Conservation (phyloP, 2,797 vertebrate species). For the Cyclopterus lumpus region DNA sequence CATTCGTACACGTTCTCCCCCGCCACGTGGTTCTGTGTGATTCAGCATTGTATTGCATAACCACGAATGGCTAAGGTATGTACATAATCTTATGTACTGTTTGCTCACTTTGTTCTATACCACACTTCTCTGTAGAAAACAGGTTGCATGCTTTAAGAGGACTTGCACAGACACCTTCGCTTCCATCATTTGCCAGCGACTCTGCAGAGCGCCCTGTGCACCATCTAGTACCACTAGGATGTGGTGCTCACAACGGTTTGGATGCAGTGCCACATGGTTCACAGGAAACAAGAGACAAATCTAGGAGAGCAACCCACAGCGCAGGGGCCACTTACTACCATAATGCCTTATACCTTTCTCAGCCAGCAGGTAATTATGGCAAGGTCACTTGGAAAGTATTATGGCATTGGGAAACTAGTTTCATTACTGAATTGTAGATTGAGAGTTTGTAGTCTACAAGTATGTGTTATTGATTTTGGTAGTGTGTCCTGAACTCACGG, state of each 20-base stretch:
- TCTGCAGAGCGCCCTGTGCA: conserved; percentile 49
- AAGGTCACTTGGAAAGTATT: neutral
- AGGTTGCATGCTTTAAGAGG: conserved; percentile 16
- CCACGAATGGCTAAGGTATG: conserved; percentile 56
- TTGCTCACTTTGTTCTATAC: conserved; percentile 4
- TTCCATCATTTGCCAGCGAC: conserved; percentile 44
- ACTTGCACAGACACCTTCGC: neutral
- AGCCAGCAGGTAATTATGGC: conserved; percentile 58
- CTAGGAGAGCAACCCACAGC: conserved; percentile 67
- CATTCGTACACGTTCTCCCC: neutral
- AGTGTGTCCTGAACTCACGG: neutral
- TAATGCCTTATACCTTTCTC: conserved; percentile 41
- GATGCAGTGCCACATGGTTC: conserved; percentile 65
- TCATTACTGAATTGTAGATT: neutral
- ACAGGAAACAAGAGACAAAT: conserved; percentile 74
- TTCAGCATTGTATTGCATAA: conserved; percentile 1
- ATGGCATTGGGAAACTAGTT: neutral
- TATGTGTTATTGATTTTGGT: neutral
- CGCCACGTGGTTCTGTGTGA: neutral
- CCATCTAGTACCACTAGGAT: conserved; percentile 19
- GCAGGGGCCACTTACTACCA: conserved; percentile 33
- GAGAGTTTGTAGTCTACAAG: neutral
- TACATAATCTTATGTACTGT: neutral
- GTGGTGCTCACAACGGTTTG: conserved; percentile 63
- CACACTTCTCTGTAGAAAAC: conserved; percentile 51